A percentile compares a stretch with the other conserved stretches of the same genome.
Conservation (phyloP, 2,888 invertebrate species). For the Cerastis leucographa region DNA sequence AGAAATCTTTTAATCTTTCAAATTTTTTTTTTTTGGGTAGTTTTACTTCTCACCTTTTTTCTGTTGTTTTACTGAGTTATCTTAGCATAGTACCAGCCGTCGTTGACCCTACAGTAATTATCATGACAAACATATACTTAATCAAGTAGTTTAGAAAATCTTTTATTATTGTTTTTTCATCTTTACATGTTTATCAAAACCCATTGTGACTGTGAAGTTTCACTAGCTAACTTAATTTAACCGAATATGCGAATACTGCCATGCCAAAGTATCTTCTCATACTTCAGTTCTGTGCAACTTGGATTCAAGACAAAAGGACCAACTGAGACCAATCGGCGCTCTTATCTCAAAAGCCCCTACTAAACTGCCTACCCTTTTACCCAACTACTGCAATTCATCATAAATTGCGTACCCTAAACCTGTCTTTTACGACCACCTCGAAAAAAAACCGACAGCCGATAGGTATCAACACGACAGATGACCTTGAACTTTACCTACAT, state of each 20-base stretch:
- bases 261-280: background rate
- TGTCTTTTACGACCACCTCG: slow-evolving; percentile 21
- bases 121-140: background rate
- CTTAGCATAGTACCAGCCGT: background rate
- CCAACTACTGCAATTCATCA: slow-evolving; percentile 38
- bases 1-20: background rate
- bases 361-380: slow-evolving; percentile 26
- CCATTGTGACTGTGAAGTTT: background rate
- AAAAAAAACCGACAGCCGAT: slow-evolving; percentile 23
- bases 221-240: background rate
- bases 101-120: background rate
- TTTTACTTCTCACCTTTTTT: background rate
- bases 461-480: slow-evolving; percentile 4
- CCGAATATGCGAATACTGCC: background rate
- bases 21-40: background rate
- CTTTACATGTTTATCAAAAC: too few species aligned
- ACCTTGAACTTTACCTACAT: slow-evolving; percentile 38
- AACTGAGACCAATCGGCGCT: background rate
- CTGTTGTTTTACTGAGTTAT: background rate
- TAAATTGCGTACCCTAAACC: slow-evolving; percentile 13
- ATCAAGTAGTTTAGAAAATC: background rate
- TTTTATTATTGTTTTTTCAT: too few species aligned
- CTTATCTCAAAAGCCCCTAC: background rate
- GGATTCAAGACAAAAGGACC: background rate
- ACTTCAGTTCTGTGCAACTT: background rate